Conservation (phyloP, 2,888 invertebrate species). For the Aleiodes testaceus region DNA sequence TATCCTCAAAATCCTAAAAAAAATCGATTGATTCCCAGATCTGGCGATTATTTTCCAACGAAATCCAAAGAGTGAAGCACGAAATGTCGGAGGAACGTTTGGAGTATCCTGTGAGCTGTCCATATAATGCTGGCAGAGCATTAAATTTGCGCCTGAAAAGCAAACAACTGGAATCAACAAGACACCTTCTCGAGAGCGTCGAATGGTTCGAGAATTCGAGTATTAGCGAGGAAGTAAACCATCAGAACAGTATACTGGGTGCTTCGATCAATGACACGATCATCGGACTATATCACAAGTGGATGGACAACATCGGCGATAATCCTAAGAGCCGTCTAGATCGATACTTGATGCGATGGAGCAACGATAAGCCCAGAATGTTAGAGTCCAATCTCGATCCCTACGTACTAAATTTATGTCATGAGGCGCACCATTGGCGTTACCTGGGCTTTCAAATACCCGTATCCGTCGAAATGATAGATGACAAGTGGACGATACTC, state of each 20-base stretch:
- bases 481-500: slow-evolving; percentile 76
- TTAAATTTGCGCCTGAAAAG: slow-evolving; percentile 81
- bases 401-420: slow-evolving; percentile 79
- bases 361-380: slow-evolving; percentile 76
- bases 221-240: slow-evolving; percentile 81
- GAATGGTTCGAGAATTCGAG: slow-evolving; percentile 86
- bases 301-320: slow-evolving; percentile 77
- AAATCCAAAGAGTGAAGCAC: slow-evolving; percentile 83
- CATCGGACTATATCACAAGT: slow-evolving; percentile 75
- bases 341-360: slow-evolving; percentile 83
- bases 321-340: slow-evolving; percentile 78
- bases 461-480: slow-evolving; percentile 79
- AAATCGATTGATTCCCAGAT: too few relatives aligned
- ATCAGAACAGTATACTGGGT: slow-evolving; percentile 80
- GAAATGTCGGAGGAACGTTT: slow-evolving; percentile 79
- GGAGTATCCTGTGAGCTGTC: slow-evolving; percentile 79
- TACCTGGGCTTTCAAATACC: slow-evolving; percentile 82
- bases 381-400: slow-evolving; percentile 88
- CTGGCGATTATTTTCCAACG: slow-evolving; percentile 84
- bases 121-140: slow-evolving; percentile 83
- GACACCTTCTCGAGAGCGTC: slow-evolving; percentile 80
- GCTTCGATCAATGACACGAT: slow-evolving; percentile 77
- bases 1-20: too few relatives aligned
- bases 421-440: slow-evolving; percentile 85
- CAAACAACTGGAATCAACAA: slow-evolving; percentile 77